These are phyloP conservation scores for Hypotaenidia philippensis DNA, from an alignment of 2,797 vertebrate genomes.

Conservation along the genomic window DNA sequence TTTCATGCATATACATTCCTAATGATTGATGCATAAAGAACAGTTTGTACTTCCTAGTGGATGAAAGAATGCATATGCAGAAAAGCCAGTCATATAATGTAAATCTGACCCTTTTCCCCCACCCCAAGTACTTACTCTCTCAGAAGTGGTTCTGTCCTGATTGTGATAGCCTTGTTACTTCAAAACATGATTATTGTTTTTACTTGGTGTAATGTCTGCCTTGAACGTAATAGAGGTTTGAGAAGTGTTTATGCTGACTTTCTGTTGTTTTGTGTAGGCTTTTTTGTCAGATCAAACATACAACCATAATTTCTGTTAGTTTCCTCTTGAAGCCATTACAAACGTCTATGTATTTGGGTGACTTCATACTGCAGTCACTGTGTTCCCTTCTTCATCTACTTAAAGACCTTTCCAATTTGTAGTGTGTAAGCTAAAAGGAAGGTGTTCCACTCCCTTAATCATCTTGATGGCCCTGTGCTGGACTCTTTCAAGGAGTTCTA, in stretches of 20 bases:
- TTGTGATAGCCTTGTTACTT: background rate
- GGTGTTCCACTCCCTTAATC: too few relatives aligned
- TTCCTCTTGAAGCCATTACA: background rate
- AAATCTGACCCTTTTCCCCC: background rate
- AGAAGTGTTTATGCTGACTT: background rate
- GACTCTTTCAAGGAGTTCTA: too few relatives aligned
- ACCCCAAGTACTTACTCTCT: background rate
- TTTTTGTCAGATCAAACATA: background rate
- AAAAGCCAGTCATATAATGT: background rate
- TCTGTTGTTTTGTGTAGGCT: background rate
- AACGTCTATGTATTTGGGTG: background rate
- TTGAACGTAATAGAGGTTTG: background rate
- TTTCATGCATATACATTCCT: background rate
- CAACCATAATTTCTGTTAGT: background rate
- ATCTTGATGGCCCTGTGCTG: too few relatives aligned
- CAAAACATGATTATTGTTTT: background rate
- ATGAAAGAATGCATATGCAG: background rate
- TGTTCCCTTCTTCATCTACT: background rate
- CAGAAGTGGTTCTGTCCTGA: background rate
- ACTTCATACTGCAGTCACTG: background rate
- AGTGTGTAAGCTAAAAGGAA: background rate
- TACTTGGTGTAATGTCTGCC: background rate
- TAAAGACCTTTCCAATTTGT: background rate
- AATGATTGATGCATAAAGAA: background rate
- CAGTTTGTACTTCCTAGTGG: background rate